Base-by-base conservation (phyloP, 2,113 vertebrate species). In the Procavia capensis region DNA sequence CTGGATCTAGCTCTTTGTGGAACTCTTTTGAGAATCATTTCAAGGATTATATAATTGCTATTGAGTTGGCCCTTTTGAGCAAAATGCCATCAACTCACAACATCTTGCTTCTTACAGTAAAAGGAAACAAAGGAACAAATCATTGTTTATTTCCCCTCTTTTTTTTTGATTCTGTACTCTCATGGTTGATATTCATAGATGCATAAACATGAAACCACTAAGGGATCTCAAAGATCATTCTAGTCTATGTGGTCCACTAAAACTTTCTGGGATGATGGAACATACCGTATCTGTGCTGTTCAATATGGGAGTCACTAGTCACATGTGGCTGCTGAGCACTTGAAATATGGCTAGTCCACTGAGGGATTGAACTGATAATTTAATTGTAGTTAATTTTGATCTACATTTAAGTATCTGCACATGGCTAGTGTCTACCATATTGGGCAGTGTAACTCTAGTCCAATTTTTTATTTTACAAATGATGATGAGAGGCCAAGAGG, bases 11-110 rank as follows among this genome's bases (percentile, higher is more conserved):
- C 3, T 93, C 80, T 84, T 59, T 14, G 54, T 1, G 22, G 27
- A 43, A 14, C n/a, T 61, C 66, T 92, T 88, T 57, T 36, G 85
- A 89, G 83, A 59, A 41, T 80, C 39, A 84, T 68, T 85, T 85
- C 63, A 57, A 64, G 68, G 29, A 39, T 94, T 94, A 57, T 24
- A 17, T 80, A 64, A 64, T 70, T 9, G 34, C 29, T 54, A 5
- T 72, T 61, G 70, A 17, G 24, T 66, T 85, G 16, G 8, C 50
- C 16, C 9, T 50, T 27, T 22, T 72, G 17, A 29, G 39, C 17
- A 9, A 84, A 70, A 54, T 29, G 22, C 11, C 61, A 76, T 70
- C 6, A 25, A 27, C 6, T 1, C 9, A 29, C 27, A 9, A 3
- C 22, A 9, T 82, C n/a, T 63, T 72, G 29, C n/a, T 86, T 54